Evolutionary conservation across 2,797 vertebrate species (phyloP).

Genomic region (Podarcis lilfordi): DNA sequence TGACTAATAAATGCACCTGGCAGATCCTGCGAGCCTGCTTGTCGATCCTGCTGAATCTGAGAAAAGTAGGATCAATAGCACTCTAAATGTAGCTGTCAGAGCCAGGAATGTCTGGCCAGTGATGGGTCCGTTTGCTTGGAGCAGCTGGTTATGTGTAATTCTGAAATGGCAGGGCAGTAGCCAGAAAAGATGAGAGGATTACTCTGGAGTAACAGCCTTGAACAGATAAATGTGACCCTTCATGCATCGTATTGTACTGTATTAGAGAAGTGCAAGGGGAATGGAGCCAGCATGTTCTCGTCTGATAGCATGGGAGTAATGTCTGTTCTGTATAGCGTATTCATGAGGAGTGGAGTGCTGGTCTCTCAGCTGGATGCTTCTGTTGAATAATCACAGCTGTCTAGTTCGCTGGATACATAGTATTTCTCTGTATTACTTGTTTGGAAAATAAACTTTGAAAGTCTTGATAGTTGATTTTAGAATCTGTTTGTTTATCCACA

Average conservation of each 20-base stretch:
- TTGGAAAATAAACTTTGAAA: conserved; percentile 31
- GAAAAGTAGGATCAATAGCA: neutral
- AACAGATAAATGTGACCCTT: neutral
- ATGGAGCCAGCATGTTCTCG: neutral
- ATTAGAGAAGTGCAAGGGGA: neutral
- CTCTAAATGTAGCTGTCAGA: conserved; percentile 4
- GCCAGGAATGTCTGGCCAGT: neutral
- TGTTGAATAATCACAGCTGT: conserved; percentile 33
- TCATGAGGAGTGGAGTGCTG: too few relatives aligned
- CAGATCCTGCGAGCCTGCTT: neutral
- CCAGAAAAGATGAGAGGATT: neutral
- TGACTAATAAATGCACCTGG: neutral
- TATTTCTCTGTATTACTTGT: conserved; percentile 55
- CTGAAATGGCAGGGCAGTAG: neutral
- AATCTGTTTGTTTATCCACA: conserved; percentile 4
- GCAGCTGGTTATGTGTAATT: neutral
- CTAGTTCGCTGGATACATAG: conserved; percentile 37
- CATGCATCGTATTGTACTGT: neutral
- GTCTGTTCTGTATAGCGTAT: neutral
- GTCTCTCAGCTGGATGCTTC: conserved; percentile 1
- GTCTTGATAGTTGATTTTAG: conserved; percentile 36
- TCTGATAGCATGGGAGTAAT: neutral
- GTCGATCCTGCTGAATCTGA: neutral
- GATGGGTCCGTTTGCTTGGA: neutral
- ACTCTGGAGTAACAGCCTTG: neutral